These are phyloP conservation scores for Apteryx owenii DNA, from an alignment of 2,113 vertebrate species.

Conservation along the genomic window DNA sequence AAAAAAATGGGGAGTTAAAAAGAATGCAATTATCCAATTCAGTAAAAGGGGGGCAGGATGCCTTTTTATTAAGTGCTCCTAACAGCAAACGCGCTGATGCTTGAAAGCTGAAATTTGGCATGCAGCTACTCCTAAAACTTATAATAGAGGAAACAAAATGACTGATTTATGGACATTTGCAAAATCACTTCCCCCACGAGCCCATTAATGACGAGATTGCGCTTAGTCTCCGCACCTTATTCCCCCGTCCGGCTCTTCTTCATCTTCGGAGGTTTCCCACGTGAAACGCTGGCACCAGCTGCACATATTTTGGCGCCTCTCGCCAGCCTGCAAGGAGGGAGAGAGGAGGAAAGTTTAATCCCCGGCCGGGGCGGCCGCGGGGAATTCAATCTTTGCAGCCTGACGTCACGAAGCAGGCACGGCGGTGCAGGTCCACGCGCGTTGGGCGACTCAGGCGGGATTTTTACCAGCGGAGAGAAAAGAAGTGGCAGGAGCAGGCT, in stretches of 20 bases:
- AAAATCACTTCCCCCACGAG: constrained; percentile 31
- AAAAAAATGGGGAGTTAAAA: not conserved
- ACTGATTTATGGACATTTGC: constrained; percentile 33
- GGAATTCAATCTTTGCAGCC: not conserved
- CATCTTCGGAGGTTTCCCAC: not conserved
- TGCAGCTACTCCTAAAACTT: not conserved
- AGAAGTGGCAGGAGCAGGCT: not conserved
- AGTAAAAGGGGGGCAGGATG: not conserved
- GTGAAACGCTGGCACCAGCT: too few species aligned
- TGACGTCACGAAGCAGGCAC: not conserved
- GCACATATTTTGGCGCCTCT: not conserved
- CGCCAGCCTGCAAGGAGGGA: not conserved
- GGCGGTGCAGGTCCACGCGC: too few species aligned
- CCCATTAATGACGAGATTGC: not conserved
- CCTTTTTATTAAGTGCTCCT: not conserved
- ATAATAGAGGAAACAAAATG: constrained; percentile 27
- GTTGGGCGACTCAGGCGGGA: not conserved
- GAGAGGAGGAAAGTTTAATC: not conserved
- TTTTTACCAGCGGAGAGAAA: not conserved
- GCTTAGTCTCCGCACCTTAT: not conserved
- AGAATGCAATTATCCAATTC: not conserved
- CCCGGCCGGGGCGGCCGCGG: too few species aligned
- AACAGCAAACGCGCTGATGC: not conserved
- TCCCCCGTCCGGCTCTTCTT: not conserved
- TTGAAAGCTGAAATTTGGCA: constrained; percentile 44